Evolutionary conservation across 2,888 invertebrate species (phyloP), one percentile per base, ranked within the genome.

Genomic region (Trachelus troglodyta): DNA sequence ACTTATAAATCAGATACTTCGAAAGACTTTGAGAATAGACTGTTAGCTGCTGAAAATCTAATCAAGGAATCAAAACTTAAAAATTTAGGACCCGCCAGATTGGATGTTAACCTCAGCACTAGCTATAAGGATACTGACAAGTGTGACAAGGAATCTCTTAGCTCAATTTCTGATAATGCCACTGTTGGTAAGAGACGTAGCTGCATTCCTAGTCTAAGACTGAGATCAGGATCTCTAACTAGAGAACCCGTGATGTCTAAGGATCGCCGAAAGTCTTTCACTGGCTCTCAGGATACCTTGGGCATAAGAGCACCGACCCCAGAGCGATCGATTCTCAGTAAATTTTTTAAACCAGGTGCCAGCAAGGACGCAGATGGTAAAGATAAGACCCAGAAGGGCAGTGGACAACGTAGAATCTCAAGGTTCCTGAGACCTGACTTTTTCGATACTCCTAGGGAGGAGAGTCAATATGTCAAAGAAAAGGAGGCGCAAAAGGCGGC

Each of bases 351-450:
- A 15, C 92, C 93, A 37, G 92, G 92, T 76, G 91, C 92, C 79
- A 92, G 92, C 2, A 81, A 81, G 31, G 80, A 83, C 1, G 81
- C 56, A 12, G 78, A 76, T 12, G 84, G 85, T 0, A 83, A 84
- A 73, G 87, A 87, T 1, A 86, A 83, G 34, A 77, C 83, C 1
- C 78, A 81, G 1, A 89, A 87, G 69, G 81, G 87, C 12, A 92
- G 93, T 78, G 92, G 93, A 68, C 93, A 93, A 77, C 94, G 95
- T 75, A 93, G 95, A 81, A 94, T 95, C 79, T 96, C 95, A 12
- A 92, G 97, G 79, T 96, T 96, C 91, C 91, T 97, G 79, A 93
- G 96, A 40, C 95, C 96, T 0, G 96, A 97, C 90, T 96, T 96
- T 89, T 96, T 95, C 88, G 96, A 96, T 82, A 92, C 94, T 1